Conservation (phyloP, 2,888 invertebrate genomes). For the Metellina segmentata region DNA sequence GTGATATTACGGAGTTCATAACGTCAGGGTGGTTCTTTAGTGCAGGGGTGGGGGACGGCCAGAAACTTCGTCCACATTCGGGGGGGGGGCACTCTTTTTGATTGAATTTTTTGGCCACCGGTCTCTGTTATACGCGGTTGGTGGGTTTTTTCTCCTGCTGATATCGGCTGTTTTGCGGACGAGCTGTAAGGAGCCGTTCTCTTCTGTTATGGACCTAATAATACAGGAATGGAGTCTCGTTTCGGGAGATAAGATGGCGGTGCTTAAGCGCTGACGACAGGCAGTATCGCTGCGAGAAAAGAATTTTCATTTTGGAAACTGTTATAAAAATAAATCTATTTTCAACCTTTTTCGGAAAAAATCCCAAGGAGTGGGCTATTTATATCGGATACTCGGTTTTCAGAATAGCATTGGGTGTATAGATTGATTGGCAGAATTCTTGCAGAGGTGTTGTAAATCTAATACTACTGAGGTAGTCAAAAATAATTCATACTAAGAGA, state of each 20-base stretch:
- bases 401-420: too few relatives aligned
- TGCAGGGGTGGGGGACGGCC: constrained; percentile 16
- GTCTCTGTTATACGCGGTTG: not conserved
- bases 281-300: not conserved
- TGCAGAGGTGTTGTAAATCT: too few relatives aligned
- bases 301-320: not conserved
- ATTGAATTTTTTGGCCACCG: constrained; percentile 41
- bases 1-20: constrained; percentile 19
- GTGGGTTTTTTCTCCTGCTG: constrained; percentile 29
- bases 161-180: constrained; percentile 28
- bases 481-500: too few relatives aligned
- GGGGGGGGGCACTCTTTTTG: constrained; percentile 34
- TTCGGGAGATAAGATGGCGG: not conserved
- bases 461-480: too few relatives aligned
- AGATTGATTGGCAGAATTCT: too few relatives aligned
- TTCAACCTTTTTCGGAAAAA: not conserved
- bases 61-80: constrained; percentile 9
- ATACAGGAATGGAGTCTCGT: constrained; percentile 17
- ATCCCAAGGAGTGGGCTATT: too few relatives aligned
- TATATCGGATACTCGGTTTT: too few relatives aligned
- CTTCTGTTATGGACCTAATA: constrained; percentile 32
- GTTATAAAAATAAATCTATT: not conserved
- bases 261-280: not conserved
- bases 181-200: not conserved
- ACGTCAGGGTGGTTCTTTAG: constrained; percentile 28